These are phyloP conservation scores for Aulostomus chinensis DNA, from an alignment of 2,797 vertebrate species.

Conservation along the genomic window DNA sequence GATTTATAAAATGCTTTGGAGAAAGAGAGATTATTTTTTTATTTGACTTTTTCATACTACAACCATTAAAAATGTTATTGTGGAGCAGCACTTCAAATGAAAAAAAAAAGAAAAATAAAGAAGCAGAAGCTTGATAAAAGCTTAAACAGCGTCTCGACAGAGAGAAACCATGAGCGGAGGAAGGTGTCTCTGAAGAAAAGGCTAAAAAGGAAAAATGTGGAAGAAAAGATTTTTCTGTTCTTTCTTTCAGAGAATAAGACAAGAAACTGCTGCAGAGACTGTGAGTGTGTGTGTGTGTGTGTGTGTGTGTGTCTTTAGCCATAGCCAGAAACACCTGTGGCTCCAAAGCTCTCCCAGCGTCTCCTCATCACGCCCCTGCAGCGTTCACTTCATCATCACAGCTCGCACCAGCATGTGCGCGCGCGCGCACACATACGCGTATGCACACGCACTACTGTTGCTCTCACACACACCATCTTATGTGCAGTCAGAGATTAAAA, in stretches of 20 bases:
- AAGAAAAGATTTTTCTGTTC: constrained; percentile 19
- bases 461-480: neutral
- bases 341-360: constrained; percentile 30
- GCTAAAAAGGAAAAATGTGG: constrained; percentile 21
- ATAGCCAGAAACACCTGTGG: constrained; percentile 55
- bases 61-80: constrained; percentile 37
- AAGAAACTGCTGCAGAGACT: too few species aligned
- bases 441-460: neutral
- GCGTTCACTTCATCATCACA: constrained; percentile 52
- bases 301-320: constrained; percentile 14
- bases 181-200: constrained; percentile 7
- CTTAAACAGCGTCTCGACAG: too few species aligned
- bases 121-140: too few species aligned
- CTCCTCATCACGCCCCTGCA: constrained; percentile 48
- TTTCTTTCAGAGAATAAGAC: constrained; percentile 13
- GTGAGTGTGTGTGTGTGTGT: constrained; percentile 9
- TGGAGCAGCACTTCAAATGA: constrained; percentile 20
- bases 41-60: constrained; percentile 23
- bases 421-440: too few species aligned
- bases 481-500: neutral
- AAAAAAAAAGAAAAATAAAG: constrained; percentile 24
- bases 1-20: constrained; percentile 24
- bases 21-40: constrained; percentile 30
- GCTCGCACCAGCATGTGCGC: constrained; percentile 16
- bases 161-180: too few species aligned